Evolutionary conservation across 2,888 invertebrate species (phyloP).

Genomic region (Phalangium opilio): DNA sequence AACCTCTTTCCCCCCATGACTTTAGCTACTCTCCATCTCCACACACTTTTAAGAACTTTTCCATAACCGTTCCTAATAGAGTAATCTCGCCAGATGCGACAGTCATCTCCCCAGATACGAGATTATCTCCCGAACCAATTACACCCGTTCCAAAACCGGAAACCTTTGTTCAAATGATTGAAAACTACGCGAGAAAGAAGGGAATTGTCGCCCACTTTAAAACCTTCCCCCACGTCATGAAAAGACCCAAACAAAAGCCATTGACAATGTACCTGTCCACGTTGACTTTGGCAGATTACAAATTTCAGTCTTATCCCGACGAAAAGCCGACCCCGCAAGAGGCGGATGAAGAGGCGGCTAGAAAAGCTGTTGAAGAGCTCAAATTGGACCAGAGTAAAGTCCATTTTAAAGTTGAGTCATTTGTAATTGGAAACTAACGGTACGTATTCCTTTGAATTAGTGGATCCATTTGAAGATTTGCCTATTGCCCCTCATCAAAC

Average conservation of each 20-base stretch:
- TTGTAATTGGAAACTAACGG: too few species aligned
- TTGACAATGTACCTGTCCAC: constrained; percentile 10
- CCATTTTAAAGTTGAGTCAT: too few species aligned
- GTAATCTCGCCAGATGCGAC: too few species aligned
- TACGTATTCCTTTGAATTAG: too few species aligned
- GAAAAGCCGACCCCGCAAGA: constrained; percentile 6
- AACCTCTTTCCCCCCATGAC: too few species aligned
- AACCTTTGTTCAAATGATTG: constrained; percentile 8
- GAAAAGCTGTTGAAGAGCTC: constrained; percentile 11
- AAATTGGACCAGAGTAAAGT: not conserved
- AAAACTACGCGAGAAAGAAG: constrained; percentile 8
- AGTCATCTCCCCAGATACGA: too few species aligned
- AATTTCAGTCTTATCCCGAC: constrained; percentile 11
- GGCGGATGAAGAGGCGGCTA: constrained; percentile 15
- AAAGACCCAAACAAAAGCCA: constrained; percentile 3
- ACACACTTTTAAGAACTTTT: too few species aligned
- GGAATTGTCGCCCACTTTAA: not conserved
- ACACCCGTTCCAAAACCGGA: not conserved
- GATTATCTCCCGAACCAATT: too few species aligned
- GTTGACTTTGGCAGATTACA: constrained; percentile 6
- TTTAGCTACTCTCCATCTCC: too few species aligned
- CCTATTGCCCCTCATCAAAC: too few species aligned
- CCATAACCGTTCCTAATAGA: too few species aligned
- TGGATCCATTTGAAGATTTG: too few species aligned
- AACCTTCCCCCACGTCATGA: constrained; percentile 1